Evolutionary conservation across 2,797 vertebrate species (phyloP).

Genomic region (Myotis daubentonii): DNA sequence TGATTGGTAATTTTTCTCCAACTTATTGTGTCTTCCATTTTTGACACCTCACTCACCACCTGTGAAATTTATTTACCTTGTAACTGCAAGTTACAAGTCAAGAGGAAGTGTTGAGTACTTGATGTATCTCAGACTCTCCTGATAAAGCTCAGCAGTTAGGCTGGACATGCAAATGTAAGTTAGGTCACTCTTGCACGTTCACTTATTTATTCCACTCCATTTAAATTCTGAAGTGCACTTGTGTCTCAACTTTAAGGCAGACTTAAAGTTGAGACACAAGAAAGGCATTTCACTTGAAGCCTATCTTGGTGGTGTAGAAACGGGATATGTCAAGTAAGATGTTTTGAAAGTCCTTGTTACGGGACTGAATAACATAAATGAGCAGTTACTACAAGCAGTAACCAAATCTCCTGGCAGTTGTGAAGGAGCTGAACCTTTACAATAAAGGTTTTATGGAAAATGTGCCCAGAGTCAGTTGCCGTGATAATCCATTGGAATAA

Average conservation of each 20-base stretch:
- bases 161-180: neutral
- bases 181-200: neutral
- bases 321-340: neutral
- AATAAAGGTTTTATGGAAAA: constrained; percentile 41
- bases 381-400: constrained; percentile 81
- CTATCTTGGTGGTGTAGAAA: constrained; percentile 31
- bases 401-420: constrained; percentile 80
- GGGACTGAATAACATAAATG: constrained; percentile 81
- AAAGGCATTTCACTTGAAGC: neutral
- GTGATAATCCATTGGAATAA: constrained; percentile 57
- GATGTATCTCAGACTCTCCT: neutral
- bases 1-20: neutral
- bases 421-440: constrained; percentile 63
- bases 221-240: constrained; percentile 31
- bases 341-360: constrained; percentile 63
- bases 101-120: neutral
- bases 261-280: neutral
- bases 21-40: neutral
- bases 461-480: neutral
- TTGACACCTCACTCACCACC: neutral
- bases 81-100: neutral
- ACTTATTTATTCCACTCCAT: neutral
- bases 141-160: neutral
- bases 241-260: constrained; percentile 42
- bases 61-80: neutral